Evolutionary conservation across 2,797 vertebrate species (phyloP).

Genomic region (Pantherophis vulpinus): DNA sequence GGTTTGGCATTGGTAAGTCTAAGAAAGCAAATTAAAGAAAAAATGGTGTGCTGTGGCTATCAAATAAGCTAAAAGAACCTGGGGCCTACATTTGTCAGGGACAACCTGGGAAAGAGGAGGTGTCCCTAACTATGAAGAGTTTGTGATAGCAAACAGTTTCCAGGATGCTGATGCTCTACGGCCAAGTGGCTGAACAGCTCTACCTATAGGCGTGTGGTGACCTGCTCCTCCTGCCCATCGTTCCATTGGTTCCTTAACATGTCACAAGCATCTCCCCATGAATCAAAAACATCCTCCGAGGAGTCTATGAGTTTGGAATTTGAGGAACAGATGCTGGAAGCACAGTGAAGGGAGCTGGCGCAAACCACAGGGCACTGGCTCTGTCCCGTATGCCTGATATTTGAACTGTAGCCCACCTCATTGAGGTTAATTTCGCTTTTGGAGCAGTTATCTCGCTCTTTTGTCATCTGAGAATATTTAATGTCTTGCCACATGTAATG

Average conservation of each 20-base stretch:
- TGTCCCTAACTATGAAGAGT: slow-evolving; percentile 52
- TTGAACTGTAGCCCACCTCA: slow-evolving; percentile 80
- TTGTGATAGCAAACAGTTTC: slow-evolving; percentile 60
- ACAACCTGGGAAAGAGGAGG: slow-evolving; percentile 33
- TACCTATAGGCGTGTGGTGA: slow-evolving; percentile 92
- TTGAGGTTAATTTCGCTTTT: slow-evolving; percentile 88
- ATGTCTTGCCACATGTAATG: slow-evolving; percentile 83
- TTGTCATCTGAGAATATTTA: slow-evolving; percentile 79
- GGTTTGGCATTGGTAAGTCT: slow-evolving; percentile 40
- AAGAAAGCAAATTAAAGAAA: slow-evolving; percentile 54
- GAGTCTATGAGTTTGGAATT: slow-evolving; percentile 93
- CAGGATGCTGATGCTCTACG: slow-evolving; percentile 61
- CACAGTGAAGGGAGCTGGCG: slow-evolving; percentile 92
- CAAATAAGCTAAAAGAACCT: slow-evolving; percentile 56
- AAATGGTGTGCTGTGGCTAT: slow-evolving; percentile 48
- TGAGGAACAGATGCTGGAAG: slow-evolving; percentile 92
- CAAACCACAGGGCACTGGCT: slow-evolving; percentile 82
- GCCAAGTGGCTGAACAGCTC: slow-evolving; percentile 46
- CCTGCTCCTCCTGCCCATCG: slow-evolving; percentile 87
- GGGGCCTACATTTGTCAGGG: slow-evolving; percentile 43
- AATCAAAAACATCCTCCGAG: slow-evolving; percentile 90
- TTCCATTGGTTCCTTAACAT: slow-evolving; percentile 85
- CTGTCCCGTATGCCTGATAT: slow-evolving; percentile 74
- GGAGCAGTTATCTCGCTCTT: slow-evolving; percentile 76
- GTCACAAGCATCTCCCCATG: slow-evolving; percentile 88